phyloP scores from a whole-genome alignment of 2,113 vertebrate genomes.

The Glaucomys volans region DNA sequence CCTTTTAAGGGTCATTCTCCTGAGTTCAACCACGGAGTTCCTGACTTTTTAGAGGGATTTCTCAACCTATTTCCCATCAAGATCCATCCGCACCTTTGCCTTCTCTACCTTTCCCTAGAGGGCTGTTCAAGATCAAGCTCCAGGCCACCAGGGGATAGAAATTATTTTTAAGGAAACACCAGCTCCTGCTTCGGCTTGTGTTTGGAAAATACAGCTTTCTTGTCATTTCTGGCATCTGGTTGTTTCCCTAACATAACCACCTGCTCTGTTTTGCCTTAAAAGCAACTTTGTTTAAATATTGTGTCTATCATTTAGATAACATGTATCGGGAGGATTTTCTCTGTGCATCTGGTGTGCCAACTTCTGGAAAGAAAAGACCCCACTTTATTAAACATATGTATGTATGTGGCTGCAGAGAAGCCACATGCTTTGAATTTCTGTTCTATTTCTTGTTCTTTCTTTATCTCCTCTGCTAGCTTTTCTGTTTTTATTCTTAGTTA shows the following conservation, averaged over 20 bases:
- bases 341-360: neutral
- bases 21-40: neutral
- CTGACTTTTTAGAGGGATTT: neutral
- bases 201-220: neutral
- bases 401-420: neutral
- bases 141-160: neutral
- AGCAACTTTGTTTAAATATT: neutral
- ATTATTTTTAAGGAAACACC: neutral
- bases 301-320: neutral
- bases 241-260: slow-evolving; percentile 1
- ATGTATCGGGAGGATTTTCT: neutral
- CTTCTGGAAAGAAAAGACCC: neutral
- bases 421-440: neutral
- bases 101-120: neutral
- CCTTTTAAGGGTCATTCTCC: neutral
- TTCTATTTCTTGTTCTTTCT: neutral
- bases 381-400: neutral
- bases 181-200: neutral
- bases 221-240: neutral
- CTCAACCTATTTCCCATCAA: neutral
- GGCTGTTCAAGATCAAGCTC: neutral
- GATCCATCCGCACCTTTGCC: neutral
- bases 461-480: neutral
- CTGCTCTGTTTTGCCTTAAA: slow-evolving; percentile 15
- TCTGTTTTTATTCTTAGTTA: neutral